Conservation (phyloP, 1,140 invertebrate species). For the Portunus trituberculatus region DNA sequence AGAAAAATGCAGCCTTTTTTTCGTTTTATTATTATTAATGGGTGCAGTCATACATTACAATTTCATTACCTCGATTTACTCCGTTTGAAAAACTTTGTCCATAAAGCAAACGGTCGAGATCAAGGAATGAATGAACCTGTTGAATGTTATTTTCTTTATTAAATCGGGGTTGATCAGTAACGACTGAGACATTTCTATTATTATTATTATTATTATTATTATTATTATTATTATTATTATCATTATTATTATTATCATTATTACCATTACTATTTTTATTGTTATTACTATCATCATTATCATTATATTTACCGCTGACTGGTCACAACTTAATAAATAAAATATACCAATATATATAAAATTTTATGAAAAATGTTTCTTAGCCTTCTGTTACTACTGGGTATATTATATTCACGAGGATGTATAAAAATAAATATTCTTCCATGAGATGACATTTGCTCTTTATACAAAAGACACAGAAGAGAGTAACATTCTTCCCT, state of each 20-base stretch:
- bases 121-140: neutral
- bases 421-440: neutral
- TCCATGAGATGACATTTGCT: neutral
- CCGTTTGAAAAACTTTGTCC: neutral
- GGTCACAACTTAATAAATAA: too few relatives aligned
- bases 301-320: neutral
- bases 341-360: too few relatives aligned
- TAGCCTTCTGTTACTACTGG: neutral
- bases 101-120: neutral
- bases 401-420: neutral
- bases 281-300: neutral
- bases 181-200: neutral
- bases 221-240: neutral
- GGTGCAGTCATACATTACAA: neutral
- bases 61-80: neutral
- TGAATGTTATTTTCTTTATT: neutral
- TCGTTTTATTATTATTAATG: neutral
- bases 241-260: slow-evolving; percentile 18
- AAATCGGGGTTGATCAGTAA: too few relatives aligned
- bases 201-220: slow-evolving; percentile 27
- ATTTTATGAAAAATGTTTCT: neutral
- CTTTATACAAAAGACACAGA: neutral
- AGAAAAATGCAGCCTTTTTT: neutral
- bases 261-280: neutral
- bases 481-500: too few relatives aligned